These are phyloP conservation scores for Linnaemya vulpina DNA, from an alignment of 2,888 invertebrate genomes.

Conservation along the genomic window DNA sequence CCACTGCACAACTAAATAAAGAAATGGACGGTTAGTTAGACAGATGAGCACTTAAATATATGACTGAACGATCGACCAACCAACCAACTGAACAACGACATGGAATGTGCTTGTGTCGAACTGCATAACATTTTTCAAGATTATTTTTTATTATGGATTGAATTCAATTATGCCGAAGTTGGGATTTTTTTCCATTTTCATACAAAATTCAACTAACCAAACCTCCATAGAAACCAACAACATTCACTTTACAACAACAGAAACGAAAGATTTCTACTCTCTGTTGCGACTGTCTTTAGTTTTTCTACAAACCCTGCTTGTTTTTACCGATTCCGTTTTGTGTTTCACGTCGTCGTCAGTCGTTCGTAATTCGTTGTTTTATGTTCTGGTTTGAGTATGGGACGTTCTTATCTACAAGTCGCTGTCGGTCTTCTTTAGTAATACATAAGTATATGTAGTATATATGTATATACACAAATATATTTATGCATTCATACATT, in stretches of 20 bases:
- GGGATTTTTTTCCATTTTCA: constrained; percentile 30
- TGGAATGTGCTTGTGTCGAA: constrained; percentile 42
- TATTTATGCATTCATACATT: constrained; percentile 53
- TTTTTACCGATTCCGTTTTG: constrained; percentile 38
- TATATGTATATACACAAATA: constrained; percentile 10
- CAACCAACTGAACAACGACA: constrained; percentile 19
- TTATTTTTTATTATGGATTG: constrained; percentile 66
- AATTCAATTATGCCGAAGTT: constrained; percentile 59
- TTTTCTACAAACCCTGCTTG: constrained; percentile 7
- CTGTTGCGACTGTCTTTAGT: neutral
- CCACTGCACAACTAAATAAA: constrained; percentile 3
- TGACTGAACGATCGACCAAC: constrained; percentile 30
- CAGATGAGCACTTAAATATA: constrained; percentile 23
- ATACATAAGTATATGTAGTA: too few relatives aligned
- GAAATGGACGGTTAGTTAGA: constrained; percentile 18
- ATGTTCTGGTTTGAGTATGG: constrained; percentile 46
- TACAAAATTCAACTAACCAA: constrained; percentile 25
- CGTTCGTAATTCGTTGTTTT: constrained; percentile 17
- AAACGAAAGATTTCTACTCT: constrained; percentile 43
- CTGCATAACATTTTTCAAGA: constrained; percentile 48
- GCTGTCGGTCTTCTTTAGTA: constrained; percentile 49
- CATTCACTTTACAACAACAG: constrained; percentile 33
- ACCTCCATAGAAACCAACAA: neutral
- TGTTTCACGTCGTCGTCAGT: constrained; percentile 11
- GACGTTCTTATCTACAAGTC: constrained; percentile 68